Evolutionary conservation across 53 echinoderm and acorn worm species (phyloP), one percentile per base, ranked within the genome.

Genomic region (Glandiceps talaboti): DNA sequence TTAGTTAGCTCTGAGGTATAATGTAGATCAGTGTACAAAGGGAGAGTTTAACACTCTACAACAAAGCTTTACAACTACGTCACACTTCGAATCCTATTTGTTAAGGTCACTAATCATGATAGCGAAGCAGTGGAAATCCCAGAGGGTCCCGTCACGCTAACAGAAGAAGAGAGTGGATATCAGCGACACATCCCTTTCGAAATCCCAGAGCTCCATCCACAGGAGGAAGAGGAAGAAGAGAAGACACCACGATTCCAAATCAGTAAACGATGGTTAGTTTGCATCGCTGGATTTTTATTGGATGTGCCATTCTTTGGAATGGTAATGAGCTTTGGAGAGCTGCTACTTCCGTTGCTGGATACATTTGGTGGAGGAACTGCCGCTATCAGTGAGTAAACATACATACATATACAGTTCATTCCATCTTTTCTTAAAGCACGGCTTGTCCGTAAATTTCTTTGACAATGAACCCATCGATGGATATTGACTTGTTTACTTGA

Each of bases 281-380:
- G 90, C 30, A 45, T 92, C 27, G 96, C 96, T 0, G 91, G 92
- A 25, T 93, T 89, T 33, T 81, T 96, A 27, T 85, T 96, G 10
- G 88, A 92, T 73, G 81, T 96, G 27, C 96, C 96, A 0, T 93
- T 96, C 74, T 88, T 96, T 84, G 96, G 96, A 28, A 85, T 92
- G 86, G 90, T 95, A 14, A 95, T 95, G 96, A 95, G 96, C 75
- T 95, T 95, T 73, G 96, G 96, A 1, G 96, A 95, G 76, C 78
- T 95, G 12, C 80, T 95, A 1, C 83, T 84, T 28, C 90, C 88
- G 1, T 76, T 93, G 45, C 30, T 94, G 30, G 89, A 90, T 27
- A 84, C 84, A 0, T 93, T 88, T 28, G 83, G 88, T 0, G 84
- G 84, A 14, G 80, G 84, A 12, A 95, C 90, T 0, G 84, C 96